phyloP scores from a whole-genome alignment of 2,888 invertebrate genomes.

The Catonia carolina region DNA sequence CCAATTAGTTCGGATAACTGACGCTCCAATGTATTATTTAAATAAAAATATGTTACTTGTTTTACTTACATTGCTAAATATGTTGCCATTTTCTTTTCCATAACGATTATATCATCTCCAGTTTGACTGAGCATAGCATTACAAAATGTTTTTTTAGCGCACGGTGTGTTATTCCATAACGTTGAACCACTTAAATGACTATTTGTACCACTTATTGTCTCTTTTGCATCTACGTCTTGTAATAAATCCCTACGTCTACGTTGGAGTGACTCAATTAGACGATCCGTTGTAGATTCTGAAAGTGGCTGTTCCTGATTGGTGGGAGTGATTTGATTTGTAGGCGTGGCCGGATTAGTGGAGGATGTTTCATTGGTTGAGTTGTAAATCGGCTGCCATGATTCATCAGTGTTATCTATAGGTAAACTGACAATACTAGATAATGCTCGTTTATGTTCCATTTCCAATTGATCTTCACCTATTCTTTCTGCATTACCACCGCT shows the following conservation, averaged over 20 bases:
- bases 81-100: slow-evolving; percentile 75
- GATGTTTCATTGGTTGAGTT: too few species aligned
- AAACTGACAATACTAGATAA: slow-evolving; percentile 37
- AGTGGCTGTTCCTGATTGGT: too few species aligned
- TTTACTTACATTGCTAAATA: slow-evolving; percentile 63
- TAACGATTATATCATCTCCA: slow-evolving; percentile 60
- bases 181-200: slow-evolving; percentile 19
- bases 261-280: slow-evolving; percentile 26
- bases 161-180: slow-evolving; percentile 69
- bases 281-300: too few species aligned
- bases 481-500: slow-evolving; percentile 37
- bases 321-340: too few species aligned
- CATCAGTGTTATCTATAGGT: slow-evolving; percentile 37
- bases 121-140: slow-evolving; percentile 63
- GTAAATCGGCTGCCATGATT: background rate
- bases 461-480: slow-evolving; percentile 23
- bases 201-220: background rate
- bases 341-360: too few species aligned
- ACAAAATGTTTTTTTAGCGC: slow-evolving; percentile 71
- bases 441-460: slow-evolving; percentile 50
- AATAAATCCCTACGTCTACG: slow-evolving; percentile 29
- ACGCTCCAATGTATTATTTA: too few species aligned
- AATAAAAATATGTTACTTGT: too few species aligned
- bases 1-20: too few species aligned
- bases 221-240: slow-evolving; percentile 22